Base-by-base conservation (phyloP, 2,113 vertebrate genomes). In the Gadus macrocephalus region DNA sequence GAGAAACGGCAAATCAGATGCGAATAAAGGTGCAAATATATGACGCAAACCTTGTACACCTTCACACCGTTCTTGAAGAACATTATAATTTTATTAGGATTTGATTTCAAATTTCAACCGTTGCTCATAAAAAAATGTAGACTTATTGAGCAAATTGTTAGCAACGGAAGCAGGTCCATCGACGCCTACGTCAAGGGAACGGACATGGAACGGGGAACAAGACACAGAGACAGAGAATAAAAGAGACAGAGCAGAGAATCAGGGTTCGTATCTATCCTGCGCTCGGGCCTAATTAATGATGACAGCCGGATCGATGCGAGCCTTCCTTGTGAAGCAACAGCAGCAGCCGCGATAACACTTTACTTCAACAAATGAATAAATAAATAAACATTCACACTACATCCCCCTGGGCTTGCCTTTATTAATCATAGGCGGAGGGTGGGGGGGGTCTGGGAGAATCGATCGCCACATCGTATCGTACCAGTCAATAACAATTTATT, bases 251-350 rank as follows among this genome's bases (percentile, higher is more conserved):
- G 27, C 15, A 63, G n/a, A 35, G 42, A 65, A n/a, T 27, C 15
- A 66, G 19, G 49, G 25, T 19, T 65, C 31, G 11, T 65, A n/a
- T 19, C 31, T 9, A 49, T 49, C 42, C 42, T 9, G 9, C 15
- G 17, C 62, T 35, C 69, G 53, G 61, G 55, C 31, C 15, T 68
- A 35, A 61, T 68, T 56, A 68, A 42, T 60, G 3, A 35, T 35
- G 67, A 68, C 67, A 35, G n/a, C 56, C 20, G 64, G 53, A 78
- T 75, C 65, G 53, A 77, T 81, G 25, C 25, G 28, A 25, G 71
- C 53, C 67, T 72, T 27, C 59, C 28, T 11, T 3, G 68, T 15
- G 71, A 9, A 20, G 42, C 42, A 12, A 9, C 42, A 49, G 6
- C 42, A 49, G 42, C 8, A 49, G 42, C 8, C 8, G 55, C n/a